Base-by-base conservation (phyloP, 2,797 vertebrate species). In the Xenopus petersii region DNA sequence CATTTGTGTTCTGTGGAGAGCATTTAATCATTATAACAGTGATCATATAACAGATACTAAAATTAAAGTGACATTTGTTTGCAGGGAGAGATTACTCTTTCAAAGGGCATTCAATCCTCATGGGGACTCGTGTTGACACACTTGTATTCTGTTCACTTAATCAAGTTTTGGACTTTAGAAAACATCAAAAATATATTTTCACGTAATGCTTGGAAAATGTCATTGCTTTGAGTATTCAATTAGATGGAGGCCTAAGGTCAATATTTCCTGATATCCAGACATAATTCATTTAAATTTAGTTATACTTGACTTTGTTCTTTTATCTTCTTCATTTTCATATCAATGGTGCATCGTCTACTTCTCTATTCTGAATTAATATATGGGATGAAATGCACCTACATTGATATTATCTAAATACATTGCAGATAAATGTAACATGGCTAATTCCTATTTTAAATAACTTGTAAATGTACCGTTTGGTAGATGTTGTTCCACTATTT, bases 1-100 rank as follows among this genome's bases (percentile, higher is more conserved):
- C 49, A 69, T 59, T 69, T 69, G 67, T 69, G 54, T 59, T 58
- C 26, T 9, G 67, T 49, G 49, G 61, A 74, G 60, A 70, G 56
- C 71, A 69, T 74, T 79, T 74, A 65, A 79, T 79, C 77, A 79
- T 79, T 74, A 55, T 74, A 55, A 70, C 71, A 74, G 77, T 79
- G 77, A 74, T 79, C 77, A 79, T 42, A 66, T 21, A 74, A 74
- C 62, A 79, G 71, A 79, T 65, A 79, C 71, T 74, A 74, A 79
- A 79, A 79, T 74, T 79, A 79, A 74, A 74, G 77, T 79, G 77
- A 74, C 77, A 79, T 79, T 79, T 79, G 77, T 79, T 74, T 70
- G 63, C 55, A 70, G 72, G 71, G 67, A 79, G 55, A 74, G 77
- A 74, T 79, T 74, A 79, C 67, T 79, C 71, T 74, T 79, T 79